These are phyloP conservation scores for Acrocephalus kingi DNA, from an alignment of 2,113 vertebrate genomes.

Conservation along the genomic window DNA sequence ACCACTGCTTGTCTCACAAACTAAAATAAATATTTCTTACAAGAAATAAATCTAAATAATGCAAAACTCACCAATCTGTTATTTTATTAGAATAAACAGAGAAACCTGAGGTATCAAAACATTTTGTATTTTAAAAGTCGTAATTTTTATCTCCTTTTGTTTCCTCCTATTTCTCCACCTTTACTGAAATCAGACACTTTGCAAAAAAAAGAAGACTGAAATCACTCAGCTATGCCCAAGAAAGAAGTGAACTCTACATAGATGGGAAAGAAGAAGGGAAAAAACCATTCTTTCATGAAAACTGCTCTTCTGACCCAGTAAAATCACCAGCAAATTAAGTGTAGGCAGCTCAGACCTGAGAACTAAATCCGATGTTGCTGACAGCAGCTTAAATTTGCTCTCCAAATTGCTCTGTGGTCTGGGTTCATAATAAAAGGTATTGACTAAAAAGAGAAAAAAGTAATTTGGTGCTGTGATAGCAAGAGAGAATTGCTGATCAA, in stretches of 20 bases:
- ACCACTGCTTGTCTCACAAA: background rate
- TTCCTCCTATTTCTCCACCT: background rate
- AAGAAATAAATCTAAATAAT: background rate
- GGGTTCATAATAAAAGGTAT: background rate
- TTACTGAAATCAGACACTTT: background rate
- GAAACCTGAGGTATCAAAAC: background rate
- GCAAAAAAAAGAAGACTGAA: background rate
- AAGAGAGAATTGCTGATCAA: background rate
- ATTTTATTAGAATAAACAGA: background rate
- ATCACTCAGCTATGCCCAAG: background rate
- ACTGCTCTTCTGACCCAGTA: background rate
- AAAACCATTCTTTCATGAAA: background rate
- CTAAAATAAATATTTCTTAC: background rate
- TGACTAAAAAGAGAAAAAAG: background rate
- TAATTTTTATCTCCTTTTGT: background rate
- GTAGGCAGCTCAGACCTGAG: background rate
- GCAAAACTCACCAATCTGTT: background rate
- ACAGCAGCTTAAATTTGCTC: background rate
- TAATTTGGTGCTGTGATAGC: background rate
- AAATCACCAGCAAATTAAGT: background rate
- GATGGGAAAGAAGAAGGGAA: background rate
- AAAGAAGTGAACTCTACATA: accelerated
- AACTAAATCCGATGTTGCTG: background rate
- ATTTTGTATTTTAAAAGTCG: background rate
- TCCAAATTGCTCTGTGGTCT: background rate